Conservation (phyloP, 2,113 vertebrate species). For the Platichthys stellatus region DNA sequence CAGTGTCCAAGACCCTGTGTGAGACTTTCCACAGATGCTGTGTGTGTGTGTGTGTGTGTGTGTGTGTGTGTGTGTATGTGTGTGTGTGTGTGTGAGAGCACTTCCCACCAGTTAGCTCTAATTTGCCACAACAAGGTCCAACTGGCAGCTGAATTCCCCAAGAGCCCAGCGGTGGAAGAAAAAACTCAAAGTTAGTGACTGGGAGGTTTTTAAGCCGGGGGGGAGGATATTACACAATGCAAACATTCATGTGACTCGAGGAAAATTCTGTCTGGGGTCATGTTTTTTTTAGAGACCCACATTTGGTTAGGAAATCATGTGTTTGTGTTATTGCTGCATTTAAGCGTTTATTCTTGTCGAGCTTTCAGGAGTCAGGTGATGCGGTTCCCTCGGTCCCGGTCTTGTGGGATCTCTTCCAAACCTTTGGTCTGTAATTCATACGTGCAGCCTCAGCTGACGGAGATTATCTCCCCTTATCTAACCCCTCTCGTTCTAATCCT, state of each 20-base stretch:
- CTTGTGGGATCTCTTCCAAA: slow-evolving; percentile 29
- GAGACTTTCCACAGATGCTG: slow-evolving; percentile 29
- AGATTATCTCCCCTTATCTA: slow-evolving; percentile 44
- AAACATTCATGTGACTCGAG: slow-evolving; percentile 66
- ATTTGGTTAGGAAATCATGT: too few relatives aligned
- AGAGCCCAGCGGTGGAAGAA: slow-evolving; percentile 28
- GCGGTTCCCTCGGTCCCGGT: not conserved
- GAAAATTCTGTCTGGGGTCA: slow-evolving; percentile 48
- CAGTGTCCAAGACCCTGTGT: slow-evolving; percentile 28
- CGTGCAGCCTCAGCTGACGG: slow-evolving; percentile 18
- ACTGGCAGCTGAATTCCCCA: slow-evolving; percentile 40
- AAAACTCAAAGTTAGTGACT: slow-evolving; percentile 46
- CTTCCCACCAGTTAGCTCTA: slow-evolving; percentile 70
- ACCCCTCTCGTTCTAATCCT: slow-evolving; percentile 44
- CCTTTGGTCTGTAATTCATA: slow-evolving; percentile 10
- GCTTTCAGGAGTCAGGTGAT: slow-evolving; percentile 1
- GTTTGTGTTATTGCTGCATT: not conserved
- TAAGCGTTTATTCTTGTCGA: not conserved
- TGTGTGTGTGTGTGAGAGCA: not conserved
- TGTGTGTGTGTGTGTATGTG: not conserved
- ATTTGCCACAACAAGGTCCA: slow-evolving; percentile 64
- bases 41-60: not conserved
- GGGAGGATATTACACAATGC: slow-evolving; percentile 64
- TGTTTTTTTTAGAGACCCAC: not conserved
- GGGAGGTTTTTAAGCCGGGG: not conserved